Evolutionary conservation across 2,797 vertebrate genomes (phyloP), one percentile per base, ranked within the genome.

Genomic region (Chelonia mydas): DNA sequence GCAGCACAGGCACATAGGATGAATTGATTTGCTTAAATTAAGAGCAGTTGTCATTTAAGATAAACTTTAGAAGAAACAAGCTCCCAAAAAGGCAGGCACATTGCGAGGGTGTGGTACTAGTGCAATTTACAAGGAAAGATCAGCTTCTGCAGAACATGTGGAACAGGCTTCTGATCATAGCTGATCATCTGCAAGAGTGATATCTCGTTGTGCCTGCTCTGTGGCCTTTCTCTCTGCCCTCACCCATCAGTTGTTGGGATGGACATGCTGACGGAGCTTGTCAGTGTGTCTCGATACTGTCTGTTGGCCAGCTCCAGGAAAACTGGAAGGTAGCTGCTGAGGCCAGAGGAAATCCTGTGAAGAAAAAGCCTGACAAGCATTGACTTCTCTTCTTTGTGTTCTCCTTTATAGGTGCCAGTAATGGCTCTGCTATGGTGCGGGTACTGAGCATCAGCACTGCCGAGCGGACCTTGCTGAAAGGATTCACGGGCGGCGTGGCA

Each of bases 381-480:
- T 93, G 84, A 83, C 88, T 57, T 80, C 10, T 94, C 33, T 54
- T 65, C 86, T 55, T 33, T 86, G 11, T 84, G 6, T 11, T 41
- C 11, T 80, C 84, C 8, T 80, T 83, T 13, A 5, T 95, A 99
- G 99, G 99, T 97, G 99, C 99, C 95, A 98, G 97, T 90, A 99
- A 99, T 78, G 99, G 99, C 96, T 99, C 99, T 0, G 99, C 99
- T 0, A 99, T 99, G 99, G 99, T 99, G 85, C 98, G 99, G 2
- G 99, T 99, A 88, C 97, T 99, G 98, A 99, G 99, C n/a, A 97
- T 99, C 91, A 98, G 98, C 92, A 99, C 98, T 8, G 98, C 99
- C 0, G 99, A 99, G 96, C 98, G 99, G n/a, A 99, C 99, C 12
- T 94, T 99, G 54, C 98, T 99, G 84, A 99, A 99, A 90, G 99